Base-by-base conservation (phyloP, 2,888 invertebrate species). In the Hyalella azteca region DNA sequence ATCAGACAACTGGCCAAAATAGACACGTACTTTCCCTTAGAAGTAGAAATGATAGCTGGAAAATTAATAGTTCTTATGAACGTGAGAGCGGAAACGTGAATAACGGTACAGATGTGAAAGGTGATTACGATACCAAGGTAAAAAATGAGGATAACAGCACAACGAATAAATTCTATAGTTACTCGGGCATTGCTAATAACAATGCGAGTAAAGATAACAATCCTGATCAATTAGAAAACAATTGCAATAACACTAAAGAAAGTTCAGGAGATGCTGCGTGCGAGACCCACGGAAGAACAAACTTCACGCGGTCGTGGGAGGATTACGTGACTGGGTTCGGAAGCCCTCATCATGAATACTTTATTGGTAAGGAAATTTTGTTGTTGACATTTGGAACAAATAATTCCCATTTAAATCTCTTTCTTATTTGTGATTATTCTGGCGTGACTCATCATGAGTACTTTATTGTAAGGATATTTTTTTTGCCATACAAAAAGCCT, bases 231-330 rank as follows among this genome's bases (percentile, higher is more conserved):
- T n/a, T n/a, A n/a, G 29, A 54, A 54, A 26, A 54, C 26, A 54
- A 54, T 4, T 54, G 54, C 54, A 22, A 11, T 54, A 26, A 54
- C 54, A 54, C 13, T 54, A 54, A 22, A 3, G 54, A 29, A 54
- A 22, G 5, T 29, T 54, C 54, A 13, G 29, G 26, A 7, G 22
- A 1, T 22, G 0, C 3, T 22, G 54, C 54, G 9, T 7, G 54
- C 22, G 54, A 13, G 54, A 54, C 54, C 26, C 22, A 54, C 13
- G 29, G 29, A 54, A 29, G 36, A 36, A 32, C 66, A 29, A 66
- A 66, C 66, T 66, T 66, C 19, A 66, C 66, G 19, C 66, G 66
- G 22, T 11, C 66, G 22, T 66, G 66, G 66, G 36, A n/a, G 4
- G 66, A 66, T 4, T 66, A 66, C 66, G 66, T 36, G 11, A 15